Evolutionary conservation across 2,797 vertebrate species (phyloP).

Genomic region (Austrolebias charrua): DNA sequence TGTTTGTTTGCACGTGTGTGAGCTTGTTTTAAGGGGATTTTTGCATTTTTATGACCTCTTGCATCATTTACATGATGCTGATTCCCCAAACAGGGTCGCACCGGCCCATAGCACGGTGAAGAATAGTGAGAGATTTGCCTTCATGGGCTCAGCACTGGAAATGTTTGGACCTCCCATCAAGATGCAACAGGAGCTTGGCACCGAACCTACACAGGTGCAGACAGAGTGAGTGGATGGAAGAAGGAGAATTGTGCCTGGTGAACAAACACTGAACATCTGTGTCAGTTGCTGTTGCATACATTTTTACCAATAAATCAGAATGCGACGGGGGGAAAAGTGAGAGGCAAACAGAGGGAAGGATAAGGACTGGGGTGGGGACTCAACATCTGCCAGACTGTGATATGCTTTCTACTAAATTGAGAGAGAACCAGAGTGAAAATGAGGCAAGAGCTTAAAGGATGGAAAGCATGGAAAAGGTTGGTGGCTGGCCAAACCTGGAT

Average conservation of each 20-base stretch:
- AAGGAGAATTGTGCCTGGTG: conserved; percentile 40
- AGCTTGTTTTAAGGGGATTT: conserved; percentile 40
- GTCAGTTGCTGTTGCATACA: conserved; percentile 64
- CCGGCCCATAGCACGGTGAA: conserved; percentile 58
- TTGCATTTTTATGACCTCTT: conserved; percentile 34
- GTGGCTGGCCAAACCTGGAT: conserved; percentile 66
- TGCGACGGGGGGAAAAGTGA: conserved; percentile 31
- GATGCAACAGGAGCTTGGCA: conserved; percentile 83
- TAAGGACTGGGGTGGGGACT: conserved; percentile 49
- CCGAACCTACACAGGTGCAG: conserved; percentile 79
- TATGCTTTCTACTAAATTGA: conserved; percentile 65
- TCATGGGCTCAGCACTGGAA: conserved; percentile 75
- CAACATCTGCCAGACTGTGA: conserved; percentile 66
- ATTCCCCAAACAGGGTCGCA: conserved; percentile 50
- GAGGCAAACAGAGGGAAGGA: conserved; percentile 41
- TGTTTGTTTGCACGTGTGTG: background rate
- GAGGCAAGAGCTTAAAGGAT: conserved; percentile 59
- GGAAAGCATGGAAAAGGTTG: conserved; percentile 62
- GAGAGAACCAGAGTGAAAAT: conserved; percentile 48
- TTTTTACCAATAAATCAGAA: conserved; percentile 61
- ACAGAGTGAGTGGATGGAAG: conserved; percentile 35
- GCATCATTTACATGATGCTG: conserved; percentile 54
- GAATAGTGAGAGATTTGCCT: conserved; percentile 81
- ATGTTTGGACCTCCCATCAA: conserved; percentile 83
- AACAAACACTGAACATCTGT: conserved; percentile 70